Evolutionary conservation across 2,113 vertebrate genomes (phyloP), one percentile per base, ranked within the genome.

Genomic region (Misgurnus mizolepis): DNA sequence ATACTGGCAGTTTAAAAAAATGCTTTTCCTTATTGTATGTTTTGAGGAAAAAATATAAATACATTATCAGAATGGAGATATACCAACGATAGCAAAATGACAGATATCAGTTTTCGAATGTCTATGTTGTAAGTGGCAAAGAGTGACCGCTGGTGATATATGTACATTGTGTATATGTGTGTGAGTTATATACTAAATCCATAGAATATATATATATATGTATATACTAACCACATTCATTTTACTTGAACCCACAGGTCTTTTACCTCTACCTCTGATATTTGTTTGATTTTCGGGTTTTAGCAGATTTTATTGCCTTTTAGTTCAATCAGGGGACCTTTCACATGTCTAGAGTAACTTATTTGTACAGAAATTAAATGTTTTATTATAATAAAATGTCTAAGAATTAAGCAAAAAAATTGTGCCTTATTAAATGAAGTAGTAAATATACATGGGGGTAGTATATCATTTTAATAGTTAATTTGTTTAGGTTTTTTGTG

Each of bases 331-430:
- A 34, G 27, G 83, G 83, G 76, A 76, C 71, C 83, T 79, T 60
- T 79, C 55, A 15, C 27, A 84, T 45, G 6, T 22, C 34, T 73
- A 67, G 9, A 65, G 49, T 85, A 85, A 85, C 60, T 82, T 85
- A 85, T 82, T 79, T 82, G 71, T 82, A 79, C 78, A 84, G 55
- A 84, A 45, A 17, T 60, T 53, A 70, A 76, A 67, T 55, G 78
- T 70, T 27, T 9, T 80, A 70, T 70, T 76, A 66, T 67, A 83
- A 83, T 67, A 58, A 12, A 64, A 34, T 77, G 7, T 43, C 41
- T 0, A 77, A 50, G 12, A 10, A 34, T 71, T 50, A 14, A 71
- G 40, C 18, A 74, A 62, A 75, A 75, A 27, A 53, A 40, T 55
- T 70, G 83, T 72, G 68, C 75, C 75, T 81, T 40, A n/a, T 71